phyloP scores from a whole-genome alignment of 1,140 invertebrate species.

The Cotesia glomerata region DNA sequence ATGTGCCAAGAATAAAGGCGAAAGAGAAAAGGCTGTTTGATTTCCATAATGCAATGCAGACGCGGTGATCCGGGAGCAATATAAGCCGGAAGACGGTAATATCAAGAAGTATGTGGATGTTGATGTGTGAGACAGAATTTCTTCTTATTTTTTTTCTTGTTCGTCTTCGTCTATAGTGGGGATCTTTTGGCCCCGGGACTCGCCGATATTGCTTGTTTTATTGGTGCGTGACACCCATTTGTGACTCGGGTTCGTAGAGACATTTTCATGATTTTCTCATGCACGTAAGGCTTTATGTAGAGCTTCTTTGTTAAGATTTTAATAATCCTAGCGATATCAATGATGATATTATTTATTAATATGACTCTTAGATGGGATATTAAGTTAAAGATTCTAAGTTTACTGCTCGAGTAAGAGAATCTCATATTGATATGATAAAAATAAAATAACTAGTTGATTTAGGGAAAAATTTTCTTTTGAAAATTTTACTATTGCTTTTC shows the following conservation, averaged over 20 bases:
- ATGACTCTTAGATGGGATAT: too few relatives aligned
- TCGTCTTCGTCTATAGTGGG: constrained; percentile 10
- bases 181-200: constrained; percentile 48
- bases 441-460: too few relatives aligned
- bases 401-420: too few relatives aligned
- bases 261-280: not conserved
- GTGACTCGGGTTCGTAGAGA: constrained; percentile 21
- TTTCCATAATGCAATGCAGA: constrained; percentile 54
- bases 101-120: constrained; percentile 3
- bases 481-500: too few relatives aligned
- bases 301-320: too few relatives aligned
- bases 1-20: not conserved
- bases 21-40: not conserved
- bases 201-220: constrained; percentile 57
- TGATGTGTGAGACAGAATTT: constrained; percentile 24
- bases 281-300: not conserved
- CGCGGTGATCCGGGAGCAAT: constrained; percentile 56
- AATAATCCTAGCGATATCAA: too few relatives aligned
- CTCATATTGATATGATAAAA: too few relatives aligned
- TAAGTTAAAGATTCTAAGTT: too few relatives aligned
- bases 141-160: not conserved
- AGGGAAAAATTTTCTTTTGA: too few relatives aligned
- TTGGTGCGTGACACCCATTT: constrained; percentile 53
- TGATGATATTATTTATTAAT: too few relatives aligned
- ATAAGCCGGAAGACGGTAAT: constrained; percentile 36